phyloP scores from a whole-genome alignment of 2,888 invertebrate species.

The Acrobasis repandana region DNA sequence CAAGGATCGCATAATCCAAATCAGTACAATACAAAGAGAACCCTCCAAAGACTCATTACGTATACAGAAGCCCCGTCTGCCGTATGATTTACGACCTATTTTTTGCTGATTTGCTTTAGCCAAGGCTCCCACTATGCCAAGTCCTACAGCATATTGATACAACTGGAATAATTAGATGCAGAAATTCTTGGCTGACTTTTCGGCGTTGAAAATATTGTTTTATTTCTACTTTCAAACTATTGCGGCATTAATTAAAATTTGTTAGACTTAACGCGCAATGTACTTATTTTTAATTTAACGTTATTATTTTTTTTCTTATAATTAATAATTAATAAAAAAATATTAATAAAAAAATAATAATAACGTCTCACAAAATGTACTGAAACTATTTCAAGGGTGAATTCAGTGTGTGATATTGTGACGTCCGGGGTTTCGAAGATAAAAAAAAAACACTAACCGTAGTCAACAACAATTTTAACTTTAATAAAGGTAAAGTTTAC shows the following conservation, averaged over 20 bases:
- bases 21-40: conserved; percentile 56
- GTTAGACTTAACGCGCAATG: too few relatives aligned
- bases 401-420: too few relatives aligned
- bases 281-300: too few relatives aligned
- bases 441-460: too few relatives aligned
- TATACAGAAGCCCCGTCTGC: conserved; percentile 71
- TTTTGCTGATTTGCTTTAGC: conserved; percentile 67
- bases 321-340: too few relatives aligned
- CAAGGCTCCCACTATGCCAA: conserved; percentile 63
- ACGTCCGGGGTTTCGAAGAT: too few relatives aligned
- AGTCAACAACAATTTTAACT: too few relatives aligned
- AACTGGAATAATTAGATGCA: conserved; percentile 54
- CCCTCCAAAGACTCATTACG: conserved; percentile 71
- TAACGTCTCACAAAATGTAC: too few relatives aligned
- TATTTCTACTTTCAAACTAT: not conserved
- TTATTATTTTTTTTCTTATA: too few relatives aligned
- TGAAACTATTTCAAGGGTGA: too few relatives aligned
- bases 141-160: conserved; percentile 73
- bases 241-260: not conserved
- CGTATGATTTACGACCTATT: conserved; percentile 72
- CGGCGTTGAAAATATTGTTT: conserved; percentile 7
- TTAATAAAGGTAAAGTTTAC: too few relatives aligned
- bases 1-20: conserved; percentile 36
- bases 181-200: conserved; percentile 39
- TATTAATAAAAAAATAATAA: too few relatives aligned